Base-by-base conservation (phyloP, 2,888 invertebrate genomes). In the Oscheius onirici region DNA sequence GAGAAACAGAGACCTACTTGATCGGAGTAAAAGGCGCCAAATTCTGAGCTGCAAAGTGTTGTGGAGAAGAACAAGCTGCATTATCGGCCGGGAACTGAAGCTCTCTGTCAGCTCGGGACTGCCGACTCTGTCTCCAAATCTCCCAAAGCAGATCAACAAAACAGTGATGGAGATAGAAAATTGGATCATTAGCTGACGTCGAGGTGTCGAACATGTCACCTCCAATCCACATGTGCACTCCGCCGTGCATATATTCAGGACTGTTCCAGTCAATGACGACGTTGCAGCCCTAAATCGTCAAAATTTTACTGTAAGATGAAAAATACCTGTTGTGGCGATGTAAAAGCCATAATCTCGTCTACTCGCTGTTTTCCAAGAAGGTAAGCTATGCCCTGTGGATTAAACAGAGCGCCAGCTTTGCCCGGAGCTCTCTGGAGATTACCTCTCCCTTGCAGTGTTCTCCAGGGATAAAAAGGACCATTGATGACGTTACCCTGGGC, bases 81-180 rank as follows among this genome's bases (percentile, higher is more conserved):
- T 78, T 78, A 60, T 84, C 83, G 5, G 78, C 76, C 2, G 84
- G 84, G 63, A 74, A 84, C 1, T 70, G 73, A 17, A 69, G 70
- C 57, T 77, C 79, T 26, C 79, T 65, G 28, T 77, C 75, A 10
- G 77, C 75, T 24, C 79, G 28, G 0, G 71, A 65, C 54, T 75
- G 74, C 46, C 55, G 52, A 1, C 24, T 24, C 43, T 77, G 77
- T 52, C 84, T 71, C 79, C 80, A 84, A 66, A 83, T 65, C 68
- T 88, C 87, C 87, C 88, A 88, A 3, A 88, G 73, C 17, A 84
- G 77, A 75, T 89, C 88, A 34, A 88, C 81, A 71, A 88, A 88
- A 0, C 83, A 72, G 69, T 89, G 88, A 63, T 87, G 87, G 17
- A 88, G 72, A 77, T 82, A 88, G 78, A 88, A 88, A 8, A 84